phyloP scores from a whole-genome alignment of 2,797 vertebrate genomes.

The Percopsis omiscomaycus region DNA sequence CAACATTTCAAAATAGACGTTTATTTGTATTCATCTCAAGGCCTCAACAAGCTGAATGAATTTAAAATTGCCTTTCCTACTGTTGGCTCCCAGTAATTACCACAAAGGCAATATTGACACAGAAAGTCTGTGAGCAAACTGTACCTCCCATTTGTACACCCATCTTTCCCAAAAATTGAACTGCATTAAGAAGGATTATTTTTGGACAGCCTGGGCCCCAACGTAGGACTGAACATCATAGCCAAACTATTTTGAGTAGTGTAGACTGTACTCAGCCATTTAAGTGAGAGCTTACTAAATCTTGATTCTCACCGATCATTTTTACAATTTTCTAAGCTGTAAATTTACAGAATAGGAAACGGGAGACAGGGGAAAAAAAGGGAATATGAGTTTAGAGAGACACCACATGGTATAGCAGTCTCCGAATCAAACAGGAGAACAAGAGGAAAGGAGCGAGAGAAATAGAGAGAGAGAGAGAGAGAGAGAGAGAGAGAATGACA shows the following conservation, averaged over 20 bases:
- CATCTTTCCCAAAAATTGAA: conserved; percentile 27
- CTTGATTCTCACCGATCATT: neutral
- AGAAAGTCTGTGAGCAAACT: conserved; percentile 47
- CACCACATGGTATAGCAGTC: conserved; percentile 3
- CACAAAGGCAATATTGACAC: conserved; percentile 54
- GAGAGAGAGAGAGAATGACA: conserved; percentile 51
- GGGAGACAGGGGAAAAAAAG: neutral
- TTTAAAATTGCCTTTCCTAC: conserved; percentile 44
- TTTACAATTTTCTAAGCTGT: neutral
- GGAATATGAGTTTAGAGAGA: conserved; percentile 11
- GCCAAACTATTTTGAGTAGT: neutral
- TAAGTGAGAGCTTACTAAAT: conserved; percentile 4
- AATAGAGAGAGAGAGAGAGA: conserved; percentile 11
- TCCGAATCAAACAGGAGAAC: conserved; percentile 43
- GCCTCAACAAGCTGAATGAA: conserved; percentile 28
- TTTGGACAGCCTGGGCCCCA: conserved; percentile 10
- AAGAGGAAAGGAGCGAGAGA: conserved; percentile 18
- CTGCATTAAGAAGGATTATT: conserved; percentile 17
- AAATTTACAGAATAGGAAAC: neutral
- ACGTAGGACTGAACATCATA: conserved; percentile 7
- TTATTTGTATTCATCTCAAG: conserved; percentile 31
- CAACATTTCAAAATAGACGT: conserved; percentile 13
- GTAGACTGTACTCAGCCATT: neutral
- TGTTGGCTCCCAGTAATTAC: conserved; percentile 44
- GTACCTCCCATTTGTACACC: conserved; percentile 32